Evolutionary conservation across 2,888 invertebrate genomes (phyloP), one percentile per base, ranked within the genome.

Genomic region (Eudasyphora cyanicolor): DNA sequence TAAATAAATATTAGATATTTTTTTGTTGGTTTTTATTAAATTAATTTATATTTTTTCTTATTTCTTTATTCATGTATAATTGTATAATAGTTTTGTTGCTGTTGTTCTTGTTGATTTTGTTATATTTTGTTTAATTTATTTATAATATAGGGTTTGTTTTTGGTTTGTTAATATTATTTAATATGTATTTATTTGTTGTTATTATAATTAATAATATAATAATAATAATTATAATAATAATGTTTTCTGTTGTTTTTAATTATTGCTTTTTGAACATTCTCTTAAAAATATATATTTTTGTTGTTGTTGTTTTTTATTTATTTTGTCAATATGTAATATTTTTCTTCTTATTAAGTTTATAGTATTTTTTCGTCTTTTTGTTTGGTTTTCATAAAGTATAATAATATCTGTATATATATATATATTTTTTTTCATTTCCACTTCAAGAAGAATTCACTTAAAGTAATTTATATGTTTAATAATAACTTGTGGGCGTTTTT

Each of bases 221-320:
- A 70, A 79, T 71, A 67, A 67, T 67, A 67, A 67, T 67, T n/a
- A 42, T 67, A 24, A 67, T 67, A 38, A 24, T 38, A 49, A 64
- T 76, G 86, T 24, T 85, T 88, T 82, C 88, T 89, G 89, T 89
- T 90, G 87, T 89, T 90, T 89, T 88, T 86, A 88, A 89, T 89
- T 91, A 91, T 91, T 91, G 91, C 91, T 91, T 91, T 90, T 91
- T 91, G 91, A 91, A 91, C 89, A 88, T 91, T 67, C 88, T 88
- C 91, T 91, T 91, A 91, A 89, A 87, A 90, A 89, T 88, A 88
- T 86, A 86, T 88, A 85, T 86, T n/a, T n/a, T 82, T 86, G 76
- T 85, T 62, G 21, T 67, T 76, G 17, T 71, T 70, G 49, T 42
- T 74, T 85, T 79, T 82, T 85, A 85, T 74, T 79, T 82, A 73